Conservation (phyloP, 2,888 invertebrate genomes). For the Drosophila emarginata region DNA sequence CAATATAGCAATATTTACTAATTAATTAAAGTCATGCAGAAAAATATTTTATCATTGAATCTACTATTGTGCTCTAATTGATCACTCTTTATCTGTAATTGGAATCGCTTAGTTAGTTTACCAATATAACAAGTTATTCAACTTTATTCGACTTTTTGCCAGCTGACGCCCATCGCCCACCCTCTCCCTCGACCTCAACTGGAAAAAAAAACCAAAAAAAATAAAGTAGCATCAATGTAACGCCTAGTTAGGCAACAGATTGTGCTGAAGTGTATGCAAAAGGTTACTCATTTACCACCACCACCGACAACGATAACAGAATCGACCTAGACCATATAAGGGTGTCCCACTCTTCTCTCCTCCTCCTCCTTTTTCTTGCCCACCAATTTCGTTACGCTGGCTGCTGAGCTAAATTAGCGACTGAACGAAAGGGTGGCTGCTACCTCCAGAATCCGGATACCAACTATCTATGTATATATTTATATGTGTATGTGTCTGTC, state of each 20-base stretch:
- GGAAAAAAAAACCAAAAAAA: background rate
- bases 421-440: conserved; percentile 62
- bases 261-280: conserved; percentile 68
- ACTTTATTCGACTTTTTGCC: conserved; percentile 35
- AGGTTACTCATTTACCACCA: conserved; percentile 36
- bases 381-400: conserved; percentile 50
- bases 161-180: conserved; percentile 42
- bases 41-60: background rate
- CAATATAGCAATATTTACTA: background rate
- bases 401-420: conserved; percentile 42
- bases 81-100: conserved; percentile 12
- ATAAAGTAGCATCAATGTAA: conserved; percentile 65
- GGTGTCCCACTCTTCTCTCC: background rate
- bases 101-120: conserved; percentile 13
- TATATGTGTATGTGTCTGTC: too few relatives aligned
- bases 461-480: background rate
- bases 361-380: conserved; percentile 27
- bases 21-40: background rate
- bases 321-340: background rate
- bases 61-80: conserved; percentile 3
- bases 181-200: background rate
- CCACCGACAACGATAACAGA: conserved; percentile 8
- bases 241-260: conserved; percentile 77
- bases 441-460: background rate
- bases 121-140: conserved; percentile 40